Conservation (phyloP, 1,140 invertebrate genomes). For the Drosophila pectinifera region DNA sequence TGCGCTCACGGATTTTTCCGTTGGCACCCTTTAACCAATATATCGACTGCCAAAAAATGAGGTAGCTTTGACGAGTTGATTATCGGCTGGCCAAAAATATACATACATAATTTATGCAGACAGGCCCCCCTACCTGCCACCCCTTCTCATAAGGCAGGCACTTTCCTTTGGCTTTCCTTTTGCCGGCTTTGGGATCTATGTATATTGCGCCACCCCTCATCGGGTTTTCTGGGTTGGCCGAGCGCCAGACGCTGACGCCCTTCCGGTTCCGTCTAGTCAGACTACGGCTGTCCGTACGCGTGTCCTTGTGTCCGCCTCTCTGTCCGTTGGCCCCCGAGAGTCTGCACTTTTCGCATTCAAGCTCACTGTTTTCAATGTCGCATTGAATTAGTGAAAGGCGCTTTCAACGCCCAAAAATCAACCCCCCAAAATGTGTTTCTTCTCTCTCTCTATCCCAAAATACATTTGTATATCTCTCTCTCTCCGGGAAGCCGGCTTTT, state of each 20-base stretch:
- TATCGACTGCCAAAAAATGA: conserved; percentile 45
- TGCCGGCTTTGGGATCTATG: conserved; percentile 16
- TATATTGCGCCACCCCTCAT: conserved; percentile 12
- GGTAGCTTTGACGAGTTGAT: conserved; percentile 57
- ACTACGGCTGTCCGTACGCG: conserved; percentile 6
- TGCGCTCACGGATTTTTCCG: conserved; percentile 2
- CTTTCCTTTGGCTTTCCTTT: conserved; percentile 31
- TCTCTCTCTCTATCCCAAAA: conserved; percentile 13
- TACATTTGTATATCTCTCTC: background rate
- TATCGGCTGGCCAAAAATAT: conserved; percentile 71
- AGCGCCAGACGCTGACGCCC: conserved; percentile 68
- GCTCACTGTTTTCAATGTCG: conserved; percentile 80
- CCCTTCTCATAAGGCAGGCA: conserved; percentile 7
- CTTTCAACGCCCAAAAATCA: conserved; percentile 80
- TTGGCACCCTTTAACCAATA: conserved; percentile 28
- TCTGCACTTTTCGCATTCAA: conserved; percentile 54
- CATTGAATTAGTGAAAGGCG: conserved; percentile 84
- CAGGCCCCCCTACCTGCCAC: conserved; percentile 2
- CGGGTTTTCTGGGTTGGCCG: conserved; percentile 16
- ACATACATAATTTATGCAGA: conserved; percentile 77
- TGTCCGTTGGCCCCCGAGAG: conserved; percentile 26
- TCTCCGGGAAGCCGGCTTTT: conserved; percentile 51
- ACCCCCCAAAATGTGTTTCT: conserved; percentile 67
- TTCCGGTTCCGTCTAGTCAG: conserved; percentile 77
- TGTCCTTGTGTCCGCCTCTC: conserved; percentile 12